Percentiles rank a stretch among this genome's conserved stretches.
phyloP scores from a whole-genome alignment of 2,888 invertebrate genomes.

The Eupithecia exiguata region DNA sequence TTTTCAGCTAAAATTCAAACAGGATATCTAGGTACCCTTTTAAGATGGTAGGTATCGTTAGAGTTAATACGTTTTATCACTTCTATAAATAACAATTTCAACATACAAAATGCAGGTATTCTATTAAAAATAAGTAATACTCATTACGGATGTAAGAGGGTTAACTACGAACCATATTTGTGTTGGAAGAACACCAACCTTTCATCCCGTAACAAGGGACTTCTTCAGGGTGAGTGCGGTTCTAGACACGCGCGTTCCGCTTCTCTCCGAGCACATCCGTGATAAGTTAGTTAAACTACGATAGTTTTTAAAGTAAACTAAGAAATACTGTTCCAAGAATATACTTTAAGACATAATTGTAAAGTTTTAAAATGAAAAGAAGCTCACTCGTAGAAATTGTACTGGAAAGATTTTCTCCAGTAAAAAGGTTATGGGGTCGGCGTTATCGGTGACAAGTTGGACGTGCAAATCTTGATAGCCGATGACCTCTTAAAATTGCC shows the following conservation, averaged over 20 bases:
- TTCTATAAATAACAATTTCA: neutral
- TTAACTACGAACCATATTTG: too few relatives aligned
- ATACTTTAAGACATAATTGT: neutral
- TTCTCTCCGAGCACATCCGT: too few relatives aligned
- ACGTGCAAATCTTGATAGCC: constrained; percentile 29
- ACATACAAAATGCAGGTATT: neutral
- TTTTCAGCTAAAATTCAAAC: neutral
- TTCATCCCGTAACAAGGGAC: too few relatives aligned
- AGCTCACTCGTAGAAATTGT: neutral
- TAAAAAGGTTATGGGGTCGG: constrained; percentile 10
- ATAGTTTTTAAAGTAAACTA: too few relatives aligned
- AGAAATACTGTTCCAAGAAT: too few relatives aligned
- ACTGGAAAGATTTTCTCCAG: constrained; percentile 6
- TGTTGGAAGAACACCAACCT: too few relatives aligned
- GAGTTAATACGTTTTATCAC: neutral
- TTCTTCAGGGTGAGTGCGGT: too few relatives aligned
- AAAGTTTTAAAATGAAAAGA: neutral
- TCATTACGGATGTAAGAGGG: too few relatives aligned
- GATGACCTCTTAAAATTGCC: constrained; percentile 30
- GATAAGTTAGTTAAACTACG: too few relatives aligned
- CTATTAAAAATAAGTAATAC: neutral
- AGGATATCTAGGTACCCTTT: neutral
- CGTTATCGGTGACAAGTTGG: constrained; percentile 23
- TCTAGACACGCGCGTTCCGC: too few relatives aligned
- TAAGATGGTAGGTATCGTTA: neutral